phyloP scores from a whole-genome alignment of 2,888 invertebrate species.

The Epistrophella euchroma region DNA sequence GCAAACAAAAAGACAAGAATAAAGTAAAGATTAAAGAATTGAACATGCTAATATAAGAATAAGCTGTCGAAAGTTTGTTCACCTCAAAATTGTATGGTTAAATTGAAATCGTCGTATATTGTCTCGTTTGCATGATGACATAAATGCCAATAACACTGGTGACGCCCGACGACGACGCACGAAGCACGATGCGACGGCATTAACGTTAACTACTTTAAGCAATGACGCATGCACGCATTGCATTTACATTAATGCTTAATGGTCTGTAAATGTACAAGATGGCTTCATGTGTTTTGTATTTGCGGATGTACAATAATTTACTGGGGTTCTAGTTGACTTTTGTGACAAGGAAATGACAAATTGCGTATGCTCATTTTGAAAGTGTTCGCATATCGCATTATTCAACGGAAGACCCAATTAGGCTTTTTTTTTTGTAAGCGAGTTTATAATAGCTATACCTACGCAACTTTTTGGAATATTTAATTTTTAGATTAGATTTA shows the following conservation, averaged over 20 bases:
- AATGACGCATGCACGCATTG: constrained; percentile 6
- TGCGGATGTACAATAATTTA: neutral
- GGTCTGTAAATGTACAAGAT: neutral
- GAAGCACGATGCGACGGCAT: neutral
- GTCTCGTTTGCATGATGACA: constrained; percentile 1
- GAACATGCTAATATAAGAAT: constrained; percentile 54
- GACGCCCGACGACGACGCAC: neutral
- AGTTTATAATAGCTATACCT: neutral
- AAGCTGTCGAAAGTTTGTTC: constrained; percentile 57
- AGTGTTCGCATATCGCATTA: neutral
- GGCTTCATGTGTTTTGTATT: neutral
- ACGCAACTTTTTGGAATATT: neutral
- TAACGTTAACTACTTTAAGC: neutral
- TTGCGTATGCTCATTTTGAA: neutral
- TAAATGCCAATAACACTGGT: neutral
- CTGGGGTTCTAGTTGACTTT: neutral
- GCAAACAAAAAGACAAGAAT: constrained; percentile 36
- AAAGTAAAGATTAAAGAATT: constrained; percentile 21
- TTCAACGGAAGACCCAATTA: neutral
- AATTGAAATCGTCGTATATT: constrained; percentile 19
- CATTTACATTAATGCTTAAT: too few species aligned
- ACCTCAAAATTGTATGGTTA: constrained; percentile 46
- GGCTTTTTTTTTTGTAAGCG: neutral
- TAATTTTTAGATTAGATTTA: neutral
- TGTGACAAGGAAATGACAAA: constrained; percentile 11